Percentiles rank a stretch among this genome's conserved stretches.
Conservation (phyloP, 2,888 invertebrate genomes). For the Maniola hyperantus region DNA sequence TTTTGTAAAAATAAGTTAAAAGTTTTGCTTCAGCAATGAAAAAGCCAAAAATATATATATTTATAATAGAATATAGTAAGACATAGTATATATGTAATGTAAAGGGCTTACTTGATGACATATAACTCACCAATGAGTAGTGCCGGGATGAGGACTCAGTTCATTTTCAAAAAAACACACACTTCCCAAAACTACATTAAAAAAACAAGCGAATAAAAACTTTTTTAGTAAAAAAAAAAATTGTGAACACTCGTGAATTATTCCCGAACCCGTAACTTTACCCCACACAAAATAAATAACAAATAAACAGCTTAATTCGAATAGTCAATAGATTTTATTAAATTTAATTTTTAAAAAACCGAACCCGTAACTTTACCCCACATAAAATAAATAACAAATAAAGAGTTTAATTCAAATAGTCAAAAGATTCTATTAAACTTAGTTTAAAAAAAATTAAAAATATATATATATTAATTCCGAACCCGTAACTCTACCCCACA, state of each 20-base stretch:
- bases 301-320: too few species aligned
- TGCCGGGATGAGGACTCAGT: constrained; percentile 26
- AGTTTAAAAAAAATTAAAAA: too few species aligned
- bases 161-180: constrained; percentile 37
- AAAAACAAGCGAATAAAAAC: background rate
- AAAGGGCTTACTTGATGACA: constrained; percentile 33
- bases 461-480: background rate
- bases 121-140: constrained; percentile 16
- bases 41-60: background rate
- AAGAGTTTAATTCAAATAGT: too few species aligned
- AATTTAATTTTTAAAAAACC: too few species aligned
- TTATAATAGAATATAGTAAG: constrained; percentile 12
- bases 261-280: background rate
- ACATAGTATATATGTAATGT: constrained; percentile 25
- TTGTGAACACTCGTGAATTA: background rate
- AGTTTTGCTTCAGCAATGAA: background rate
- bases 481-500: background rate
- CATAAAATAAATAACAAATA: background rate
- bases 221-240: background rate
- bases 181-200: constrained; percentile 8
- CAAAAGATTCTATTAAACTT: too few species aligned
- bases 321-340: too few species aligned
- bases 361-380: background rate
- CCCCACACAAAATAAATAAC: background rate
- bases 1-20: background rate